Conservation (phyloP, 2,113 vertebrate species). For the Salvator merianae region DNA sequence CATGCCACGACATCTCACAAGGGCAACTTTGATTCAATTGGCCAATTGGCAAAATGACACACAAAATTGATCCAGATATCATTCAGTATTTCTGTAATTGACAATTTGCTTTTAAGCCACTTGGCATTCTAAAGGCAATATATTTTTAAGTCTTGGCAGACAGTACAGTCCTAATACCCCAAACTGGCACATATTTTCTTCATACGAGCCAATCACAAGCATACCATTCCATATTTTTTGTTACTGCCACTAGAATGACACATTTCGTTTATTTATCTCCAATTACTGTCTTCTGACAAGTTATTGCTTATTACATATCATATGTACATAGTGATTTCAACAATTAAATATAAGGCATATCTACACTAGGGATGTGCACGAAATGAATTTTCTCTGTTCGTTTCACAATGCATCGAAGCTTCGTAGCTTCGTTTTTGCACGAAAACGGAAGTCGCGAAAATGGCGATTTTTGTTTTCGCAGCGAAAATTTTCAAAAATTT, state of each 20-base stretch:
- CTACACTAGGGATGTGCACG: too few species aligned
- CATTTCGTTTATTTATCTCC: slow-evolving; percentile 54
- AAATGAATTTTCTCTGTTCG: too few species aligned
- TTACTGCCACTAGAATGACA: slow-evolving; percentile 49
- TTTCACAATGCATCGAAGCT: too few species aligned
- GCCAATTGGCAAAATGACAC: slow-evolving; percentile 52
- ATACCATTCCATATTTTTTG: slow-evolving; percentile 54
- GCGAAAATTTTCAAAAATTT: too few species aligned
- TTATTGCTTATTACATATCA: slow-evolving; percentile 43
- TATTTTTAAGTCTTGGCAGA: slow-evolving; percentile 64
- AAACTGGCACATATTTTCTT: slow-evolving; percentile 57
- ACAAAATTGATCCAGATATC: slow-evolving; percentile 42
- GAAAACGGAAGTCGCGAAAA: too few species aligned
- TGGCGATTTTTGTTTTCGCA: too few species aligned
- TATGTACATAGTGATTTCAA: slow-evolving; percentile 63
- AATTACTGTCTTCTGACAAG: slow-evolving; percentile 61
- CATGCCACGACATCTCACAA: slow-evolving; percentile 33
- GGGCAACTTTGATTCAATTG: slow-evolving; percentile 40
- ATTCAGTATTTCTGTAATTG: slow-evolving; percentile 51
- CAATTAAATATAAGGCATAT: slow-evolving; percentile 61
- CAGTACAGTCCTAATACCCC: slow-evolving; percentile 36
- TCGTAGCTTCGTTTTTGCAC: too few species aligned
- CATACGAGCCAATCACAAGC: slow-evolving; percentile 56
- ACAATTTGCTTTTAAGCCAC: slow-evolving; percentile 63
- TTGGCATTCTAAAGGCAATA: slow-evolving; percentile 57